Evolutionary conservation across 2,888 invertebrate species (phyloP).

Genomic region (Ecdyonurus torrentis): DNA sequence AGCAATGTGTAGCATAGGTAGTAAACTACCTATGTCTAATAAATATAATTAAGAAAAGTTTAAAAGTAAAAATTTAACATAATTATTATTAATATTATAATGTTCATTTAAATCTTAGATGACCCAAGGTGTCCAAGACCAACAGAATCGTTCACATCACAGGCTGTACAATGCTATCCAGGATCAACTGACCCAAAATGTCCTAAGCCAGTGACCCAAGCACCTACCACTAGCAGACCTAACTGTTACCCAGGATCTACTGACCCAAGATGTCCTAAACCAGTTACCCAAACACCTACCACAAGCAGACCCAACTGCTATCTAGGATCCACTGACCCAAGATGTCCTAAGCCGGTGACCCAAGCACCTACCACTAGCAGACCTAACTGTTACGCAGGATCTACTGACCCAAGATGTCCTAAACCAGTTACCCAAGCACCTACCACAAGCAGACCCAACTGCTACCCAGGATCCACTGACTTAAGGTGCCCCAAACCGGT

Average conservation of each 20-base stretch:
- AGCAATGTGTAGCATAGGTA: too few species aligned
- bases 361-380: constrained; percentile 13
- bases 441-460: too few species aligned
- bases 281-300: constrained; percentile 4
- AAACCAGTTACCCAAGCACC: too few species aligned
- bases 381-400: too few species aligned
- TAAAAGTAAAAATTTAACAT: too few species aligned
- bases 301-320: constrained; percentile 15
- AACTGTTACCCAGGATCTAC: constrained; percentile 13
- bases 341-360: constrained; percentile 13
- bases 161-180: constrained; percentile 21
- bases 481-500: constrained; percentile 16
- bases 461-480: constrained; percentile 17
- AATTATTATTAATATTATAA: too few species aligned
- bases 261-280: constrained; percentile 13
- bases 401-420: constrained; percentile 22
- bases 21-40: too few species aligned
- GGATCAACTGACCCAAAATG: constrained; percentile 21
- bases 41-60: too few species aligned
- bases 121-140: constrained; percentile 6
- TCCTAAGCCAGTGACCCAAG: constrained; percentile 5
- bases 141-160: not conserved
- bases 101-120: too few species aligned
- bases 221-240: constrained; percentile 10
- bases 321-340: constrained; percentile 14